Evolutionary conservation across 2,888 invertebrate species (phyloP), one percentile per base, ranked within the genome.

Genomic region (Lepidocyrtinus sp.): DNA sequence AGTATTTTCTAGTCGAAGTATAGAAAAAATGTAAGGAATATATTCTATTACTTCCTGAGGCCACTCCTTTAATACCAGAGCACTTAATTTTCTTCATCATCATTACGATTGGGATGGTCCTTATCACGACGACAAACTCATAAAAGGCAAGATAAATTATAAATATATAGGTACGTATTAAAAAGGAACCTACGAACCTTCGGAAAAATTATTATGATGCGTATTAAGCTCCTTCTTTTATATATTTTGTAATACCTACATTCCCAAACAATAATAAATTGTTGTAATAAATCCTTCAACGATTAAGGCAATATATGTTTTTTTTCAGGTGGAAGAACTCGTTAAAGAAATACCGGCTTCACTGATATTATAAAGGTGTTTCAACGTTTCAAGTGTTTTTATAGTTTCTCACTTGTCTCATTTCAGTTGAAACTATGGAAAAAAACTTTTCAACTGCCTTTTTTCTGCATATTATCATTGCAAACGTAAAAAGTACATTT

Each of bases 341-440:
- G 79, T 79, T 79, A 79, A 79, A 55, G 36, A 55, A 79, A 74
- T 63, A 74, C 79, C 65, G 70, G 74, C 74, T 63, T 74, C 46
- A 59, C 69, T 70, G 64, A 69, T 74, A 79, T 74, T 79, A 79
- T 74, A 15, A 55, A 55, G 74, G 74, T 72, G 69, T 79, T 79
- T 69, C 69, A 68, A 78, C 64, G 69, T 25, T 73, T 78, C 36
- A 36, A 36, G 36, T 36, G n/a, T 17, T 79, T 79, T 74, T 73
- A 79, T 79, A 62, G 74, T 69, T 78, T 79, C 79, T 79, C 79
- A 74, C 79, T 79, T 74, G 74, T 74, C 79, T 79, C 63, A 74
- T 64, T 74, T 70, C 55, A 50, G 68, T 36, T 36, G 2, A 55
- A 12, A 15, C n/a, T n/a, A 55, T 3, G 55, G 9, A 55, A n/a